Percentiles rank a stretch among this genome's conserved stretches.
Conservation (phyloP, 2,888 invertebrate species). For the Dromius quadrimaculatus region DNA sequence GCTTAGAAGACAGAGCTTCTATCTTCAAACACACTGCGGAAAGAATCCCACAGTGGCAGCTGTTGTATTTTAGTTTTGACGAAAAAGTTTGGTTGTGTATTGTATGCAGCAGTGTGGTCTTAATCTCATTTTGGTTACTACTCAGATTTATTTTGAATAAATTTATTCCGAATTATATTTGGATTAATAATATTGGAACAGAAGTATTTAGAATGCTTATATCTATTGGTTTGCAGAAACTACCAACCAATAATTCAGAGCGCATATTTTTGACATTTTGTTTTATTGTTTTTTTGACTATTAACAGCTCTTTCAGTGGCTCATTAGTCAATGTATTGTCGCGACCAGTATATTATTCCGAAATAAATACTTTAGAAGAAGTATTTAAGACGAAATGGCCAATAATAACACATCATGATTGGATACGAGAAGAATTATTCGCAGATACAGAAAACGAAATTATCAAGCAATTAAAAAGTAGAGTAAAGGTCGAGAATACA, state of each 20-base stretch:
- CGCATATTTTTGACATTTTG: neutral
- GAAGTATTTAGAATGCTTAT: neutral
- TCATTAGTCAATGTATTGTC: neutral
- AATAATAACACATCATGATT: neutral
- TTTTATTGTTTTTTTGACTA: neutral
- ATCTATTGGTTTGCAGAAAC: neutral
- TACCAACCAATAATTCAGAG: neutral
- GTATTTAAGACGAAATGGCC: neutral
- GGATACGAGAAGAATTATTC: neutral
- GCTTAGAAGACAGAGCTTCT: neutral
- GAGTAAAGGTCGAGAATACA: neutral
- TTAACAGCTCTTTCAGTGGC: neutral
- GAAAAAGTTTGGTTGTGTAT: neutral
- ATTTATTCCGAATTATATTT: neutral
- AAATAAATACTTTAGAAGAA: constrained; percentile 1
- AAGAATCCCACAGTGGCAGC: neutral
- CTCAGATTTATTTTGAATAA: neutral
- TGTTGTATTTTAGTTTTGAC: neutral
- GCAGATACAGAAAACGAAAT: neutral
- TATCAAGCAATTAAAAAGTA: neutral
- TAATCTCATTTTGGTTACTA: neutral
- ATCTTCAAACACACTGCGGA: neutral
- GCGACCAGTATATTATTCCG: neutral
- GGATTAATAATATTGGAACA: neutral
- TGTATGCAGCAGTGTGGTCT: neutral